Evolutionary conservation across 2,113 vertebrate species (phyloP), one percentile per base, ranked within the genome.

Genomic region (Polyodon spathula): DNA sequence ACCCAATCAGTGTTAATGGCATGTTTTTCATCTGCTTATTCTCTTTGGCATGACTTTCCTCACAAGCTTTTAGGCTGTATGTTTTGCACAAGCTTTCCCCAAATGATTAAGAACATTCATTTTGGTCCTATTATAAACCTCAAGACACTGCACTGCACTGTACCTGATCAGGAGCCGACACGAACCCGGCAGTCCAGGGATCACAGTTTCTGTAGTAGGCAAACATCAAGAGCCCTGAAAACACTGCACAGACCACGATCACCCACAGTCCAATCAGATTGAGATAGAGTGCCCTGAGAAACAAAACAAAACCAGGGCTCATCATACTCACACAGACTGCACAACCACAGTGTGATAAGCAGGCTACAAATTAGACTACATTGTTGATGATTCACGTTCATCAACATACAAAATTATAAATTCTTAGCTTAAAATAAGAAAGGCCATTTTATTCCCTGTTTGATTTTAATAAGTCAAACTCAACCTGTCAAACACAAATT

Each of bases 101-200:
- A 12, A 12, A 50, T 11, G 48, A 11, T 12, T n/a, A 14, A 50
- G 9, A 50, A 14, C 12, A 50, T 50, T 50, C 46, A 8, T 50
- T 4, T 4, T 46, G 41, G 56, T 27, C 27, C 3, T 27, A 27
- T 27, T 27, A 27, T 27, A 27, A n/a, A 27, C 27, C 3, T 1
- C 27, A 27, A 27, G 27, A 1, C 27, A 27, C 27, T 27, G 15
- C 12, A 17, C 14, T 7, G 14, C 6, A 9, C 37, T 46, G 11
- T 77, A 92, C 91, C 87, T 94, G 92, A 60, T 94, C 92, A 14
- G 89, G 86, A 16, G 89, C 90, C 41, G 84, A 82, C 66, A 94
- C 80, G 40, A 76, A 77, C 14, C 66, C 67, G 4, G 85, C 84
- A 40, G 87, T 89, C 90, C 88, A 92, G 48, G 92, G 92, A 61